phyloP scores from a whole-genome alignment of 1,140 invertebrate genomes.

The Frieseomelitta varia region DNA sequence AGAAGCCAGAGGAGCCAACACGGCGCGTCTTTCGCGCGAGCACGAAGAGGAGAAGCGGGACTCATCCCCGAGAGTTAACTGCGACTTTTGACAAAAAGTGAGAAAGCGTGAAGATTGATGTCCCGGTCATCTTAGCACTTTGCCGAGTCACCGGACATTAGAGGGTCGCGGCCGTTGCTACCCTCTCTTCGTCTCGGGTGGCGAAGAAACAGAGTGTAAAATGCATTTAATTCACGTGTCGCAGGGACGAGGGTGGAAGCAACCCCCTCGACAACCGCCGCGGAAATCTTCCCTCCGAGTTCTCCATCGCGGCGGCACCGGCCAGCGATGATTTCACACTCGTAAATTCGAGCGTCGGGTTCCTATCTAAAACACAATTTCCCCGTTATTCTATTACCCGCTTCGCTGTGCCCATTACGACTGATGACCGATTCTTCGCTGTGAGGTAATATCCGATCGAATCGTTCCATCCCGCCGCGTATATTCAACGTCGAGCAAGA shows the following conservation, averaged over 20 bases:
- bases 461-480: background rate
- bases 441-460: background rate
- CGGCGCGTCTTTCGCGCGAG: constrained; percentile 6
- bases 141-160: constrained; percentile 75
- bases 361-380: constrained; percentile 48
- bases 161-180: constrained; percentile 57
- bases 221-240: constrained; percentile 73
- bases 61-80: constrained; percentile 16
- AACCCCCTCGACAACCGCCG: constrained; percentile 16
- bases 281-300: constrained; percentile 47
- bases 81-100: constrained; percentile 65
- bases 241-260: constrained; percentile 45
- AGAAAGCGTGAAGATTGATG: constrained; percentile 74
- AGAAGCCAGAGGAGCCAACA: background rate
- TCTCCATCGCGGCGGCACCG: background rate
- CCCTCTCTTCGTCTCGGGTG: constrained; percentile 21
- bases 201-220: constrained; percentile 72
- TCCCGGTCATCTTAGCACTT: constrained; percentile 72
- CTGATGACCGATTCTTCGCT: background rate
- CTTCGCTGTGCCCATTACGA: constrained; percentile 21
- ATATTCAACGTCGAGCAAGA: background rate
- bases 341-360: constrained; percentile 49
- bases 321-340: constrained; percentile 57
- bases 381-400: constrained; percentile 47
- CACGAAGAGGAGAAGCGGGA: constrained; percentile 47